phyloP scores from a whole-genome alignment of 2,113 vertebrate genomes.

The Trematocara stigmaticum region DNA sequence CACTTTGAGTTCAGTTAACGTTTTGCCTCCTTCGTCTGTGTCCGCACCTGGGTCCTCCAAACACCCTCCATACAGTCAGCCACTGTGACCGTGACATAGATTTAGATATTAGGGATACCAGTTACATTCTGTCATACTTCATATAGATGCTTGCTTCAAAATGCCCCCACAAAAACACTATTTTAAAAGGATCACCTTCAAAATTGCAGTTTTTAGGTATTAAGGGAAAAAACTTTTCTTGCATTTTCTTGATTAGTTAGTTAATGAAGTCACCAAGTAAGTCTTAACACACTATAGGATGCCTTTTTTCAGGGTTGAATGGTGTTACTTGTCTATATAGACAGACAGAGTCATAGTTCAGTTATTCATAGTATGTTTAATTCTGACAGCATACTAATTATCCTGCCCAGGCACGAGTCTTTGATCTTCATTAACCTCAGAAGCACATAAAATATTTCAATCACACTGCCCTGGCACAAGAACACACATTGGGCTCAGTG shows the following conservation, averaged over 20 bases:
- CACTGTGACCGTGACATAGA: background rate
- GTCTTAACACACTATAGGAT: background rate
- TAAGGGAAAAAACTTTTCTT: background rate
- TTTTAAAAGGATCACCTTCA: background rate
- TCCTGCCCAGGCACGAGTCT: slow-evolving; percentile 25
- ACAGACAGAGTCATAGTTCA: slow-evolving; percentile 15
- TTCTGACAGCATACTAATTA: slow-evolving; percentile 35
- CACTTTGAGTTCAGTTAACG: no score
- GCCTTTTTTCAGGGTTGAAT: background rate
- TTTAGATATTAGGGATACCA: background rate
- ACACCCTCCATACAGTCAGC: no score
- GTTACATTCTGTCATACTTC: background rate
- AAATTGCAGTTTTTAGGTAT: background rate
- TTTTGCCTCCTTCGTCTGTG: no score
- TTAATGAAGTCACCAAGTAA: background rate
- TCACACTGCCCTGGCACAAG: slow-evolving; percentile 18
- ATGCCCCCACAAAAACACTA: background rate
- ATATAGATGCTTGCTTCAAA: background rate
- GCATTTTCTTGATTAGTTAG: background rate
- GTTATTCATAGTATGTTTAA: slow-evolving; percentile 22
- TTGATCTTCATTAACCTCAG: slow-evolving; percentile 59
- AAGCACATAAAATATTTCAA: slow-evolving; percentile 38
- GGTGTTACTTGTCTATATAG: background rate
- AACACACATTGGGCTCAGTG: slow-evolving; percentile 24
- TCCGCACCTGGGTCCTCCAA: no score